Percentiles rank a stretch among this genome's conserved stretches.
phyloP scores from a whole-genome alignment of 2,113 vertebrate genomes.

The Galbula dea region DNA sequence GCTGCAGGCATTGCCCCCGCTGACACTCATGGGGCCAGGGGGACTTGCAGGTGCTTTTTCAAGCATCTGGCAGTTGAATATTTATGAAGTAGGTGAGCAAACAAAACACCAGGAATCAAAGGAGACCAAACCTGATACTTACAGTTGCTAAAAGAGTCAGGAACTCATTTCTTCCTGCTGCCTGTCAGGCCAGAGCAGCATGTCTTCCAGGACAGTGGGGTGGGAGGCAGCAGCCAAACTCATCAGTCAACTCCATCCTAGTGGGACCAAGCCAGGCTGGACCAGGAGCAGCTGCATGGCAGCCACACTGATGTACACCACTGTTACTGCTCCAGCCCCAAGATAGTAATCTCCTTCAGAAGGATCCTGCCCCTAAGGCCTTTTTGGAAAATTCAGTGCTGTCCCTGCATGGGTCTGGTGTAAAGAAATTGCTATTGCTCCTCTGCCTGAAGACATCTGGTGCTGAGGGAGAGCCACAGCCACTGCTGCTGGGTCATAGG shows the following conservation, averaged over 20 bases:
- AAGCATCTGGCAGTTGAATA: neutral
- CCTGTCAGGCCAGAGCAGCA: neutral
- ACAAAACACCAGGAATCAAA: neutral
- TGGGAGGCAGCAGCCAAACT: neutral
- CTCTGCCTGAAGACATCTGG: neutral
- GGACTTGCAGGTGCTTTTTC: neutral
- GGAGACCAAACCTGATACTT: neutral
- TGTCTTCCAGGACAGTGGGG: neutral
- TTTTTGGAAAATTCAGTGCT: neutral
- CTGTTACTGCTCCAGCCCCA: neutral
- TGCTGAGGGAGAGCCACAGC: neutral
- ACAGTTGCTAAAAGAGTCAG: neutral
- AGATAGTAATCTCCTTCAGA: neutral
- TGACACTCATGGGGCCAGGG: rapidly evolving
- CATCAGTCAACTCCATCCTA: neutral
- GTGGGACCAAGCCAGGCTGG: neutral
- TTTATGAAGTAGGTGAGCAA: conserved; percentile 21
- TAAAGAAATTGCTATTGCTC: neutral
- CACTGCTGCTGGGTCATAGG: neutral
- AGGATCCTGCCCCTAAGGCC: neutral
- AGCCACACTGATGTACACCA: neutral
- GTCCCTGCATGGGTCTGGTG: neutral
- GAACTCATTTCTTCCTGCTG: neutral
- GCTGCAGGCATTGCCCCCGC: neutral
- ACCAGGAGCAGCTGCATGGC: neutral